phyloP scores from a whole-genome alignment of 1,140 invertebrate species.

The Trichonephila clavipes region DNA sequence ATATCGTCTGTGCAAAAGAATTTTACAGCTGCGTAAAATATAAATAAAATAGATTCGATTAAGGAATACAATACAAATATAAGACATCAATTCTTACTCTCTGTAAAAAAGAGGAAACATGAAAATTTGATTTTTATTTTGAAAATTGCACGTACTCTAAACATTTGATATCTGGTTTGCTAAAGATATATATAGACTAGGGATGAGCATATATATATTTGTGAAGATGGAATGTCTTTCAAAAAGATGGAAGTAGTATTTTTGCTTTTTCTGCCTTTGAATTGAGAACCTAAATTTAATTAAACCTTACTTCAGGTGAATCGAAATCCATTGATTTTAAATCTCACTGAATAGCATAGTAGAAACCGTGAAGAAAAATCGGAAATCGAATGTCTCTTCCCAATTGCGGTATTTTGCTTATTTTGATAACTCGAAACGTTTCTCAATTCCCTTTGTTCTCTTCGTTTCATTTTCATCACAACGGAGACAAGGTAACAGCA shows the following conservation, averaged over 20 bases:
- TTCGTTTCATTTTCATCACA: slow-evolving; percentile 39
- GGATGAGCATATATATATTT: background rate
- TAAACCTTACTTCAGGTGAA: slow-evolving; percentile 69
- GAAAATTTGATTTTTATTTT: background rate
- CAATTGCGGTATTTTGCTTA: slow-evolving; percentile 68
- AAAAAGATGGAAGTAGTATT: background rate
- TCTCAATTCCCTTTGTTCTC: slow-evolving; percentile 57
- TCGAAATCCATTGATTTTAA: slow-evolving; percentile 69
- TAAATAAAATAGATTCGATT: too few relatives aligned
- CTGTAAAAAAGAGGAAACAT: background rate
- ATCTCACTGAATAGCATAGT: slow-evolving; percentile 20
- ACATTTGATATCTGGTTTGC: slow-evolving; percentile 30
- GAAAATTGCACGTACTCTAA: slow-evolving; percentile 9
- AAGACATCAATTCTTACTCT: background rate
- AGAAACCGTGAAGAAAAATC: slow-evolving; percentile 14
- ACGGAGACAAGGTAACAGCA: slow-evolving; percentile 8
- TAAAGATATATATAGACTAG: background rate
- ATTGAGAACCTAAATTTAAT: slow-evolving; percentile 66
- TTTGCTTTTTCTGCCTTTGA: slow-evolving; percentile 5
- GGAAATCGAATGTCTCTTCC: slow-evolving; percentile 59
- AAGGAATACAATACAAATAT: background rate
- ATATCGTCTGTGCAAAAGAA: background rate
- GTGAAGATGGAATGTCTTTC: background rate
- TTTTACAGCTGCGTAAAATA: background rate
- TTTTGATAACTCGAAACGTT: slow-evolving; percentile 72